Conservation (phyloP, 2,113 vertebrate species). For the Cololabis saira region DNA sequence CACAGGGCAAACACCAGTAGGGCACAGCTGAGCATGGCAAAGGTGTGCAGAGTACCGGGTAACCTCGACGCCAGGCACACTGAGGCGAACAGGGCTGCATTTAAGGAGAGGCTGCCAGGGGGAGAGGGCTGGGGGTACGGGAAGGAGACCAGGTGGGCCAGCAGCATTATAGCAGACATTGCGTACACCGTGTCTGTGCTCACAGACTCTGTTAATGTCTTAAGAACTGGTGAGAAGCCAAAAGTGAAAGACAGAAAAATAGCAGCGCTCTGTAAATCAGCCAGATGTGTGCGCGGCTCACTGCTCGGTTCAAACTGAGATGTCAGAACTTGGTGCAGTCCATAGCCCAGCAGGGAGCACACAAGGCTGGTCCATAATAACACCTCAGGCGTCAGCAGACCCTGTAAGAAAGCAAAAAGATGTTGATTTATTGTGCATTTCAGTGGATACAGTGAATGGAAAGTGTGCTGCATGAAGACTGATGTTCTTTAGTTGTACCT, state of each 20-base stretch:
- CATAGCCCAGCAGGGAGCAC: slow-evolving; percentile 87
- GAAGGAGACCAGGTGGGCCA: slow-evolving; percentile 94
- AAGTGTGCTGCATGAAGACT: background rate
- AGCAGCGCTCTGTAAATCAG: slow-evolving; percentile 90
- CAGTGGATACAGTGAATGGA: background rate
- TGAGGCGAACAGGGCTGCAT: slow-evolving; percentile 94
- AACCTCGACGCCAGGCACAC: slow-evolving; percentile 95
- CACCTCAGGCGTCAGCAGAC: slow-evolving; percentile 82
- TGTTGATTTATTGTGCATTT: background rate
- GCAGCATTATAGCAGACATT: slow-evolving; percentile 94
- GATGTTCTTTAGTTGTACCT: slow-evolving; percentile 66
- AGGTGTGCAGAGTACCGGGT: slow-evolving; percentile 90
- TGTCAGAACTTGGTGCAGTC: slow-evolving; percentile 84
- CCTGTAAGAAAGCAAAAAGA: slow-evolving; percentile 32
- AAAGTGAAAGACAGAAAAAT: slow-evolving; percentile 95
- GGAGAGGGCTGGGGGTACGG: slow-evolving; percentile 91
- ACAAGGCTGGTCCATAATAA: slow-evolving; percentile 83
- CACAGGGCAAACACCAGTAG: slow-evolving; percentile 96
- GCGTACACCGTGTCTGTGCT: slow-evolving; percentile 97
- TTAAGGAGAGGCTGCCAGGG: slow-evolving; percentile 93
- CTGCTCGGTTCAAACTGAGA: slow-evolving; percentile 59
- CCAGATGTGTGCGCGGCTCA: slow-evolving; percentile 83
- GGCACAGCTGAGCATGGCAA: slow-evolving; percentile 93
- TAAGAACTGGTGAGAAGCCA: slow-evolving; percentile 93
- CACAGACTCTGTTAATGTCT: slow-evolving; percentile 95